phyloP scores from a whole-genome alignment of 2,797 vertebrate genomes.

The Otolemur crassicaudatus region DNA sequence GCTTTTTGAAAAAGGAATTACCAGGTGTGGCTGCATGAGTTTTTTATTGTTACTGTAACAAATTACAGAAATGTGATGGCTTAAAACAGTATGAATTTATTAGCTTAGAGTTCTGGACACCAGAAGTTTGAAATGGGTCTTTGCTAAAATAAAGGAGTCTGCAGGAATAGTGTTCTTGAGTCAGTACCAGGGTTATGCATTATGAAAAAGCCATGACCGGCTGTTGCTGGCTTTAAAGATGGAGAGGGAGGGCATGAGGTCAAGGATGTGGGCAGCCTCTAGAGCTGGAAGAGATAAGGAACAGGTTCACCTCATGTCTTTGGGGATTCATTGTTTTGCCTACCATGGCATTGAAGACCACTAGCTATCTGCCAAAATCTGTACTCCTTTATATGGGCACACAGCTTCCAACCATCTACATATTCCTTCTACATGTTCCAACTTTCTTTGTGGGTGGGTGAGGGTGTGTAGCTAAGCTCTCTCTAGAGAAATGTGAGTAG shows the following conservation, averaged over 20 bases:
- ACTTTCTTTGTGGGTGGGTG: neutral
- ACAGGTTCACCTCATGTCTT: neutral
- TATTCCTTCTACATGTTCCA: neutral
- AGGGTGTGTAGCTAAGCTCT: neutral
- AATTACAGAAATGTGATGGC: neutral
- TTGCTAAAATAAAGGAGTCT: too few relatives aligned
- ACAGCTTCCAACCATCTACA: neutral
- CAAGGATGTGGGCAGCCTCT: too few relatives aligned
- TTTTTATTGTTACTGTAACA: neutral
- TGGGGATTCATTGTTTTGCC: neutral
- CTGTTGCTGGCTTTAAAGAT: too few relatives aligned
- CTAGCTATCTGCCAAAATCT: neutral
- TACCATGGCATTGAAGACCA: neutral
- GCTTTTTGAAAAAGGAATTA: neutral
- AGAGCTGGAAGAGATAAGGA: too few relatives aligned
- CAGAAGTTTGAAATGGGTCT: neutral
- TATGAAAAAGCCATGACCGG: too few relatives aligned
- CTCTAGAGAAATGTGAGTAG: neutral
- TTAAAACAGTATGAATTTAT: neutral
- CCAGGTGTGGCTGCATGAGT: neutral
- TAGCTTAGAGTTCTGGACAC: neutral
- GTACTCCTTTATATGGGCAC: neutral
- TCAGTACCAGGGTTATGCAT: too few relatives aligned
- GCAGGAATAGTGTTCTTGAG: too few relatives aligned
- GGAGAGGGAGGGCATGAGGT: too few relatives aligned